phyloP scores from a whole-genome alignment of 2,888 invertebrate species.

The Bedellia somnulentella region DNA sequence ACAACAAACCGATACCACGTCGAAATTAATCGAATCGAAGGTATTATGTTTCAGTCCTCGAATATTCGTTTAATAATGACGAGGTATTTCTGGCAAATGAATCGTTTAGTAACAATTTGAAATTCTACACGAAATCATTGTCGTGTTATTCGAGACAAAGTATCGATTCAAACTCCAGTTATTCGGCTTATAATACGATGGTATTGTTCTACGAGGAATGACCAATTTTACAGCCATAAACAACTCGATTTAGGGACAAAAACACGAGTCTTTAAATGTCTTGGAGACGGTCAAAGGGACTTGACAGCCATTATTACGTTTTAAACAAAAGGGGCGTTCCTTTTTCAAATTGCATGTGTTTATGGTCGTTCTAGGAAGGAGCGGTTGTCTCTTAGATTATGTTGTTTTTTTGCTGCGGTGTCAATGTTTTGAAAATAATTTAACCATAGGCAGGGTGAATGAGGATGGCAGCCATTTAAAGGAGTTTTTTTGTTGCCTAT shows the following conservation, averaged over 20 bases:
- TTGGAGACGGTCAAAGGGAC: slow-evolving; percentile 1
- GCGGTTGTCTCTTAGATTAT: neutral
- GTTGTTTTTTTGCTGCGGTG: slow-evolving; percentile 26
- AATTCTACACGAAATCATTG: no score
- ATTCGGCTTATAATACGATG: no score
- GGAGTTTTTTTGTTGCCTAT: no score
- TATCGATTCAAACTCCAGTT: no score
- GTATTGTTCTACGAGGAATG: no score
- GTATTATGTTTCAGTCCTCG: no score
- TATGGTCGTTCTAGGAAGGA: slow-evolving; percentile 4
- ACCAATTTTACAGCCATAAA: neutral
- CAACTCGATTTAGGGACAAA: neutral
- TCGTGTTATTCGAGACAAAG: no score
- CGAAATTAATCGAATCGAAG: no score
- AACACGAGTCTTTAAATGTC: neutral
- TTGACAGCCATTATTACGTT: slow-evolving; percentile 26
- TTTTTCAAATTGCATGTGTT: slow-evolving; percentile 5
- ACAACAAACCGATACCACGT: no score
- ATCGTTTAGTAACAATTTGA: no score
- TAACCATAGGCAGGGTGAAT: slow-evolving; percentile 18
- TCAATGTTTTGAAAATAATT: slow-evolving; percentile 36
- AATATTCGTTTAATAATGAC: no score
- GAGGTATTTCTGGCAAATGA: no score
- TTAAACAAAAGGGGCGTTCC: slow-evolving; percentile 15
- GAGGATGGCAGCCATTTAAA: slow-evolving; percentile 7